These are phyloP conservation scores for Dinoponera quadriceps DNA, from an alignment of 1,140 invertebrate genomes.

Conservation along the genomic window DNA sequence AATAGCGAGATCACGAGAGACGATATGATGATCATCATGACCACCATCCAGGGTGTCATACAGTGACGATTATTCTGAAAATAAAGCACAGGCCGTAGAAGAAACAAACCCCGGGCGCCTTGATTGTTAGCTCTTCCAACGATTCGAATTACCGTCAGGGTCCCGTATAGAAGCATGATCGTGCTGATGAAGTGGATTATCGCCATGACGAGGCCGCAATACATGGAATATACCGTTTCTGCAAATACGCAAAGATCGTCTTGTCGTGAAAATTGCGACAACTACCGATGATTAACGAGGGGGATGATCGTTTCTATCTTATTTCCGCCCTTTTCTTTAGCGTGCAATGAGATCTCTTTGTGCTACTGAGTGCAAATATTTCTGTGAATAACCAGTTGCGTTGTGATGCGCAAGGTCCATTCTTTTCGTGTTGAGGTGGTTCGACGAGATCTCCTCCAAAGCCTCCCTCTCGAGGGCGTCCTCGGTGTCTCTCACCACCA, in stretches of 20 bases:
- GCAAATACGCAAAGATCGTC: constrained; percentile 48
- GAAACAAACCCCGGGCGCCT: constrained; percentile 7
- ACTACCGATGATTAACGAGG: not conserved
- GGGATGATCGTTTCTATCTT: not conserved
- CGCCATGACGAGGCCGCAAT: constrained; percentile 83
- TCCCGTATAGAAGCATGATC: constrained; percentile 84
- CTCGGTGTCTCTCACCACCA: constrained; percentile 85
- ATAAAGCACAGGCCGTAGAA: constrained; percentile 7
- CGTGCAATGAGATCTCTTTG: not conserved
- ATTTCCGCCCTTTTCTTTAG: not conserved
- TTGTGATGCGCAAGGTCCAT: constrained; percentile 85
- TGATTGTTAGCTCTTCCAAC: constrained; percentile 7
- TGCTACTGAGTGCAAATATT: constrained; percentile 11
- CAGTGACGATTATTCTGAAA: constrained; percentile 84
- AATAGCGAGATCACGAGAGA: constrained; percentile 80
- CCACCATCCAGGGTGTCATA: constrained; percentile 85
- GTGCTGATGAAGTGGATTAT: constrained; percentile 84
- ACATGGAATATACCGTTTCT: constrained; percentile 85
- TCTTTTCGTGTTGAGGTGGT: constrained; percentile 83
- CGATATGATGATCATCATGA: constrained; percentile 83
- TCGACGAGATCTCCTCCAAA: constrained; percentile 82
- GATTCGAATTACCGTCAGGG: constrained; percentile 81
- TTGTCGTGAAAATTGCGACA: not conserved
- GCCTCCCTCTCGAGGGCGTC: constrained; percentile 82
- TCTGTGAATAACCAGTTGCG: constrained; percentile 77